A percentile compares a stretch with the other conserved stretches of the same genome.
Evolutionary conservation across 2,113 vertebrate species (phyloP).

Genomic region (Ceuthmochares aereus): DNA sequence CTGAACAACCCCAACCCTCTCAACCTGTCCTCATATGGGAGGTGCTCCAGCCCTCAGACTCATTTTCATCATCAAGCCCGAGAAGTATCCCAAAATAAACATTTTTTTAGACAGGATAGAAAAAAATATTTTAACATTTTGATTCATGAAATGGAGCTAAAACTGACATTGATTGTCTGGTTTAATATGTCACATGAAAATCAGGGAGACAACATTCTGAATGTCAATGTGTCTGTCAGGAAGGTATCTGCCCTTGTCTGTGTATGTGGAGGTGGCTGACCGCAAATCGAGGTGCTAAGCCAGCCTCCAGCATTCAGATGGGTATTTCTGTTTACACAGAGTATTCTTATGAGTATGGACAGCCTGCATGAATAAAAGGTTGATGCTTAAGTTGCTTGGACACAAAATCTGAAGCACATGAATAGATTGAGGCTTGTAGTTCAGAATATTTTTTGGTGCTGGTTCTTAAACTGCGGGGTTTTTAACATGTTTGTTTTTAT

Average conservation of each 20-base stretch:
- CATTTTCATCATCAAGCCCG: neutral
- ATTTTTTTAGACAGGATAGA: neutral
- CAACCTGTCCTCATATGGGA: too few species aligned
- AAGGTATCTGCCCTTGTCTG: neutral
- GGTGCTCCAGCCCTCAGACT: too few species aligned
- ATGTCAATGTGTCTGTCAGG: neutral
- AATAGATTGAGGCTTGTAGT: neutral
- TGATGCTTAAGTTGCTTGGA: neutral
- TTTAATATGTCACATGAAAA: neutral
- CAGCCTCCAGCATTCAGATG: neutral
- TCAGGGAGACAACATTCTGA: neutral
- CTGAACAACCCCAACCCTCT: too few species aligned
- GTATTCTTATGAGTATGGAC: neutral
- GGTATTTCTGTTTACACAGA: neutral
- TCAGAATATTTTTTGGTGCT: neutral
- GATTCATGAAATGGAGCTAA: neutral
- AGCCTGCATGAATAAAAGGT: neutral
- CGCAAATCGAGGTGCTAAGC: neutral
- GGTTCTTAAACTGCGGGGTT: neutral
- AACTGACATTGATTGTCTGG: neutral
- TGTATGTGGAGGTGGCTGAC: neutral
- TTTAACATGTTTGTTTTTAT: neutral
- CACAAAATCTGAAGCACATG: rapidly evolving
- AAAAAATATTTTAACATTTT: neutral
- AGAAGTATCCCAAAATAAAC: neutral